A percentile compares a stretch with the other conserved stretches of the same genome.
Evolutionary conservation across 2,888 invertebrate genomes (phyloP).

Genomic region (Zygothrica quintamaculata): DNA sequence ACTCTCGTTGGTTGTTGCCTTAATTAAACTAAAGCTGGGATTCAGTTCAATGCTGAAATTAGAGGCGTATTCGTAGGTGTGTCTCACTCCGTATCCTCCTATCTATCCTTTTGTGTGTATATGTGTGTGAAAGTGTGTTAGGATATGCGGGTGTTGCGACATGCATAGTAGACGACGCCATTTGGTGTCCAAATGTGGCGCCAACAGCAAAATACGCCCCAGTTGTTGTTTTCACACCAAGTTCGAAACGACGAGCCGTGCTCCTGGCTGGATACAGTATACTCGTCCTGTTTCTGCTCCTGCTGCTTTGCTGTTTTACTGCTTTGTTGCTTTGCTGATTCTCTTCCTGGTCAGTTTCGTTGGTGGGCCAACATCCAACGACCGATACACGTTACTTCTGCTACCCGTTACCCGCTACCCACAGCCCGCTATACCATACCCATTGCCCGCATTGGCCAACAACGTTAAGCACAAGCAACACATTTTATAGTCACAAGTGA

Average conservation of each 20-base stretch:
- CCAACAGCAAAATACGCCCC: conserved; percentile 79
- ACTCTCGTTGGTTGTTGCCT: conserved; percentile 73
- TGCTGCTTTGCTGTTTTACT: too few species aligned
- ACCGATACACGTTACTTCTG: background rate
- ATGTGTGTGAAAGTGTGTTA: conserved; percentile 1
- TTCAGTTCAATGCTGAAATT: conserved; percentile 78
- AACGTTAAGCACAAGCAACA: conserved; percentile 71
- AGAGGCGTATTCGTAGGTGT: conserved; percentile 67
- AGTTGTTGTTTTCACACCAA: conserved; percentile 79
- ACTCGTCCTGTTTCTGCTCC: conserved; percentile 12
- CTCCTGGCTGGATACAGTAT: background rate
- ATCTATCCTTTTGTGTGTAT: background rate
- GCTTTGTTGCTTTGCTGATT: too few species aligned
- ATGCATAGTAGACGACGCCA: conserved; percentile 71
- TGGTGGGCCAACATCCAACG: background rate
- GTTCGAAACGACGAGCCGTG: conserved; percentile 56
- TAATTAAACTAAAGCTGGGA: conserved; percentile 79
- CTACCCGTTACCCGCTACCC: conserved; percentile 50
- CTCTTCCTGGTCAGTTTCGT: conserved; percentile 35
- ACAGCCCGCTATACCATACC: background rate
- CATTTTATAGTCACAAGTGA: conserved; percentile 80
- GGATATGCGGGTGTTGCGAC: conserved; percentile 61
- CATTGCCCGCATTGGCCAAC: conserved; percentile 63
- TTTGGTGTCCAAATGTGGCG: conserved; percentile 76
- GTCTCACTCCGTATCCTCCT: conserved; percentile 5